Conservation (phyloP, 2,888 invertebrate species). For the Nephrotoma appendiculata region DNA sequence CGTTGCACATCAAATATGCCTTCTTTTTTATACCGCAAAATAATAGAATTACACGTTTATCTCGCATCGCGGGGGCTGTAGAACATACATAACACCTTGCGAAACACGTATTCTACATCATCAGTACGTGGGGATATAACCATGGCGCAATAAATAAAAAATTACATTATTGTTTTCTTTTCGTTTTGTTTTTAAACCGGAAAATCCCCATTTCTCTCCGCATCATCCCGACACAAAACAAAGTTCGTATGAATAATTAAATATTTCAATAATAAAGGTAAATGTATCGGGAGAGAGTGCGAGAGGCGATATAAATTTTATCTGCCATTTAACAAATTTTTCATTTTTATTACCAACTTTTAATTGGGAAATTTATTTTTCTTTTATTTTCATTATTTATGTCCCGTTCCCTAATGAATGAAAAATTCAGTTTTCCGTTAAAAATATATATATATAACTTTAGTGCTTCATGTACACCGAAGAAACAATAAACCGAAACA, state of each 20-base stretch:
- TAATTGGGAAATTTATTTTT: not conserved
- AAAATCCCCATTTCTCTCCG: not conserved
- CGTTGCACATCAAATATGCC: not conserved
- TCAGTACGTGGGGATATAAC: not conserved
- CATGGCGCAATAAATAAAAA: not conserved
- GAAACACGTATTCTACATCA: not conserved
- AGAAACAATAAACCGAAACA: too few relatives aligned
- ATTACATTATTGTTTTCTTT: not conserved
- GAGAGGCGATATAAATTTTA: not conserved
- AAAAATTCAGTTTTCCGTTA: not conserved
- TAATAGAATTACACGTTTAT: not conserved
- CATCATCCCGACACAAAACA: not conserved
- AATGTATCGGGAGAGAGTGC: not conserved
- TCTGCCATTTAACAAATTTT: not conserved
- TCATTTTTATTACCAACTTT: not conserved
- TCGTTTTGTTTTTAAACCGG: not conserved
- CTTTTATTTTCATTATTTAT: not conserved
- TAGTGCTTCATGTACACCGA: not conserved
- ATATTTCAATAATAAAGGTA: not conserved
- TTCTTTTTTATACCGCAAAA: not conserved
- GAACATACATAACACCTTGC: not conserved
- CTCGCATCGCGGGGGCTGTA: not conserved
- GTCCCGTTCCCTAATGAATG: not conserved
- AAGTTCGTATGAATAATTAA: not conserved
- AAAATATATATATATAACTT: not conserved